Base-by-base conservation (phyloP, 2,888 invertebrate species). In the Deilephila porcellus region DNA sequence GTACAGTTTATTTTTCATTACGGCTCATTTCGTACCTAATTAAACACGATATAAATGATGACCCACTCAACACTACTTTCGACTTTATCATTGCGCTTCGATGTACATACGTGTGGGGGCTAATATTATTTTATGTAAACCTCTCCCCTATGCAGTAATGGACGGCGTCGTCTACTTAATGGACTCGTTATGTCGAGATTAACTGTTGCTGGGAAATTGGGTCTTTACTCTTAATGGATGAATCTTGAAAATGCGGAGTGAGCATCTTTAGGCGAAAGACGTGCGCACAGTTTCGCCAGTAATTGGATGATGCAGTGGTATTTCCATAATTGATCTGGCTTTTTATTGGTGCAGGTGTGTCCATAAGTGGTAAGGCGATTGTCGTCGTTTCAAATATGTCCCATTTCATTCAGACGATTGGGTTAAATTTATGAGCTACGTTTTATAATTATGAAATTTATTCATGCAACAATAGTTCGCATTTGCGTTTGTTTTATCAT, bases 171-270 rank as follows among this genome's bases (percentile, higher is more conserved):
- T 80, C 80, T 52, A 73, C 77, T 80, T 83, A 86, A 86, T 84
- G 76, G 83, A 80, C 80, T 82, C 83, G 84, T 85, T 86, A 82
- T 76, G 76, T 78, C 73, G 79, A 85, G 85, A 87, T 86, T 88
- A 87, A 88, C 85, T 83, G 83, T 81, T 83, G 78, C 84, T 83
- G 73, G 82, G 79, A 86, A 86, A 85, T 87, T 84, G 85, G 85
- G 80, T 85, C 82, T 83, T 84, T 77, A 77, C 81, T 81, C 81
- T 78, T 83, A 87, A 85, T 86, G 81, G 83, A 82, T 82, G 82
- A 81, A 85, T 85, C 82, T 86, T 81, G 84, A 83, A 86, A 87
- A 81, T 74, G 82, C 83, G 74, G 75, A 72, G 81, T 78, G 78
- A 82, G 82, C 85, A 83, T 83, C 80, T 80, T 81, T 80, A 74